Evolutionary conservation across 2,888 invertebrate species (phyloP), one percentile per base, ranked within the genome.

Genomic region (Hemaris fuciformis): DNA sequence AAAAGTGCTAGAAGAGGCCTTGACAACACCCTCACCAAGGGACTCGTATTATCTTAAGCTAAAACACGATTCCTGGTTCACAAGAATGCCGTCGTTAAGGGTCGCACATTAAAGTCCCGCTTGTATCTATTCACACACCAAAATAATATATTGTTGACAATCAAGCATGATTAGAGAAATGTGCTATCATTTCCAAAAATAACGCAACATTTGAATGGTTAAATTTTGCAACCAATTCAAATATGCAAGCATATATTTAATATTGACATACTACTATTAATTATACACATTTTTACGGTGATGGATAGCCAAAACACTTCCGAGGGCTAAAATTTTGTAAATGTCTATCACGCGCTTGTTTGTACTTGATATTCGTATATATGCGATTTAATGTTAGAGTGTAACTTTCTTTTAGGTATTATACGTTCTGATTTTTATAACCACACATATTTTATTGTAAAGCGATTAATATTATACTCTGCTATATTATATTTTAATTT

Each of bases 1-100:
- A 67, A 93, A 93, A 72, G 90, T 94, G 20, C 88, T 95, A 58
- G 95, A 95, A 74, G 94, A 95, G 59, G 94, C 95, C 7, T 90
- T 95, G 15, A 94, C 91, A 68, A 88, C 93, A 56, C 93, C 91
- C 15, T 83, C 93, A 25, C 94, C 94, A 22, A 89, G 91, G 68
- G 94, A 94, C 76, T 81, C 89, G 31, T 93, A 93, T 76, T 91
- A 92, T 67, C 79, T 93, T 68, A 93, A 91, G 75, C 84, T 91
- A 73, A 93, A 93, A 70, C 89, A 85, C 56, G 93, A 93, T 69
- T 91, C 93, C 27, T 93, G 93, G 93, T 93, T 93, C 71, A 91
- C 90, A 23, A 84, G 93, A 65, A 88, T 90, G 85, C 93, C 93
- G n/a, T 93, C 93, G 1, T 70, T 93, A 62, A 86, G 92, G 76